phyloP scores from a whole-genome alignment of 2,888 invertebrate species.

The Standfussiana lucernea region DNA sequence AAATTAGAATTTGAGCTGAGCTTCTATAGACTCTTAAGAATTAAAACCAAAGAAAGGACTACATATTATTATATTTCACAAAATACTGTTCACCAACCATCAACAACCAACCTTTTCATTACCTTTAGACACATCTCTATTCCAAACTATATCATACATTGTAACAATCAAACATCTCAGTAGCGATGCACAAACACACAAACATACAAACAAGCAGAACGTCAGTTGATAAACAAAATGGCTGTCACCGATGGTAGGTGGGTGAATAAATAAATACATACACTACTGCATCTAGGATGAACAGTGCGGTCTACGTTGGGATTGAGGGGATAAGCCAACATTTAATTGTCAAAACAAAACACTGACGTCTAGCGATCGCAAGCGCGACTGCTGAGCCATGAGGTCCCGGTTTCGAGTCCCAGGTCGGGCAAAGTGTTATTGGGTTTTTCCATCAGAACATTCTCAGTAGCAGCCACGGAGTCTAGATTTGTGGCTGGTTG shows the following conservation, averaged over 20 bases:
- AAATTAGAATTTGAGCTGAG: too few relatives aligned
- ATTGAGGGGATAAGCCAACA: slow-evolving; percentile 71
- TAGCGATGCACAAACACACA: slow-evolving; percentile 63
- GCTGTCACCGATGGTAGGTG: slow-evolving; percentile 86
- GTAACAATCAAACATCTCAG: slow-evolving; percentile 74
- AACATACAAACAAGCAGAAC: slow-evolving; percentile 69
- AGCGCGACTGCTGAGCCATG: too few relatives aligned
- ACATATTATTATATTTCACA: too few relatives aligned
- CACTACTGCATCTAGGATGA: slow-evolving; percentile 77
- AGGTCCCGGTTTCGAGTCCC: not conserved
- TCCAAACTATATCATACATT: slow-evolving; percentile 40
- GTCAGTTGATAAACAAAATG: slow-evolving; percentile 84
- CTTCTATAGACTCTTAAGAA: too few relatives aligned
- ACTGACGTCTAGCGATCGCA: too few relatives aligned
- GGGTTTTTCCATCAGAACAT: too few relatives aligned
- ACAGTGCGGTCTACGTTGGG: slow-evolving; percentile 72
- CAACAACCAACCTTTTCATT: not conserved
- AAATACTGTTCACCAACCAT: not conserved
- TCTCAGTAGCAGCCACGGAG: too few relatives aligned
- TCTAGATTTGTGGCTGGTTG: too few relatives aligned
- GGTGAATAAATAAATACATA: slow-evolving; percentile 88
- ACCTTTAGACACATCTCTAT: not conserved
- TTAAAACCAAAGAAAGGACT: too few relatives aligned
- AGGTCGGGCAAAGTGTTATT: too few relatives aligned
- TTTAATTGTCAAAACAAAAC: not conserved